Evolutionary conservation across 2,888 invertebrate species (phyloP).

Genomic region (Erynnis tages): DNA sequence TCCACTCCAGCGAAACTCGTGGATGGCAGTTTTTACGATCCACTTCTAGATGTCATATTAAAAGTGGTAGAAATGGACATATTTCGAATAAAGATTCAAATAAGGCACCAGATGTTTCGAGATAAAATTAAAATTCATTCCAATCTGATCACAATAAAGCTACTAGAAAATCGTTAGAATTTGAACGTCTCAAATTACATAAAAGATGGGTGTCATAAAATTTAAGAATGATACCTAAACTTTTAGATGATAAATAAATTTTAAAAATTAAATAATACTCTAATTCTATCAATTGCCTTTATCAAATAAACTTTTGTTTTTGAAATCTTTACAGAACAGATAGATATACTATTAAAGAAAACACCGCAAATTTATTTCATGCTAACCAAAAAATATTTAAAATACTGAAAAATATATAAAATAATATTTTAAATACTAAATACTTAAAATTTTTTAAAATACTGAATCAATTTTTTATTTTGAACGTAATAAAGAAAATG

Average conservation of each 20-base stretch:
- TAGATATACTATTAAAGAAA: not conserved
- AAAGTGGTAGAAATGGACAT: slow-evolving; percentile 19
- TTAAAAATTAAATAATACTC: too few relatives aligned
- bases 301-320: too few relatives aligned
- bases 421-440: too few relatives aligned
- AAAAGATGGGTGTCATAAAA: too few relatives aligned
- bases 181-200: not conserved
- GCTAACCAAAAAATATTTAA: not conserved
- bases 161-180: slow-evolving; percentile 7
- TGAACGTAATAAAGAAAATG: not conserved
- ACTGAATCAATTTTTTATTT: too few relatives aligned
- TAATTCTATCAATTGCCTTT: too few relatives aligned
- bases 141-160: slow-evolving; percentile 11
- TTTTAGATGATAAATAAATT: too few relatives aligned
- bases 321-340: too few relatives aligned
- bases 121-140: slow-evolving; percentile 5
- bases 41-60: slow-evolving; percentile 28
- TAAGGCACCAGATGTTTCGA: slow-evolving; percentile 16
- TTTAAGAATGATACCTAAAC: too few relatives aligned
- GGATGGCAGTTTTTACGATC: slow-evolving; percentile 19
- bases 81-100: slow-evolving; percentile 13
- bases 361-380: not conserved
- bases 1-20: slow-evolving; percentile 22
- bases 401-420: too few relatives aligned
- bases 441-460: too few relatives aligned